A percentile compares a stretch with the other conserved stretches of the same genome.
These are phyloP conservation scores for Platycnemis pennipes DNA, from an alignment of 2,888 invertebrate species.

Conservation along the genomic window DNA sequence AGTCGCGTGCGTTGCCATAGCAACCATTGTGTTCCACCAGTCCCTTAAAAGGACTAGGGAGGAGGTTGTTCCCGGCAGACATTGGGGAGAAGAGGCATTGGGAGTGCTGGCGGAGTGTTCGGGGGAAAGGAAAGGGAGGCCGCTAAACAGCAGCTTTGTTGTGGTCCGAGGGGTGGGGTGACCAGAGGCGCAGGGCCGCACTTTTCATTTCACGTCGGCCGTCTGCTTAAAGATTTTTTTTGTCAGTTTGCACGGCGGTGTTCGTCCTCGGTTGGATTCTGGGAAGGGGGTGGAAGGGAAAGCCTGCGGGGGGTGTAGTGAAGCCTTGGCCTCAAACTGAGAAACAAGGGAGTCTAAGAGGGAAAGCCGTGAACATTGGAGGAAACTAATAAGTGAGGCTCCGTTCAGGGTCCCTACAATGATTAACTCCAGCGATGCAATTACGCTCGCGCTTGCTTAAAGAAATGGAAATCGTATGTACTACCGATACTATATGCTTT, in stretches of 20 bases:
- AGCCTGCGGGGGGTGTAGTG: neutral
- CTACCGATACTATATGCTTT: no score
- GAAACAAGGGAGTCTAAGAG: neutral
- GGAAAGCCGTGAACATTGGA: neutral
- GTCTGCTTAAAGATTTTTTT: neutral
- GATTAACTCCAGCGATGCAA: neutral
- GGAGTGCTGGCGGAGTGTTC: neutral
- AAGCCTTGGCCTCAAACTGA: neutral
- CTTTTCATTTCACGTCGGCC: neutral
- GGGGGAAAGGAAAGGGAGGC: no score
- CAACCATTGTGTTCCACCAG: neutral
- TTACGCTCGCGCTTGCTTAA: neutral
- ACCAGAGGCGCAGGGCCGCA: neutral
- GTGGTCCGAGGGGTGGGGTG: neutral
- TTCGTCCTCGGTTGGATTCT: neutral
- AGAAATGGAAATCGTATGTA: neutral
- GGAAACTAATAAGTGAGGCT: neutral
- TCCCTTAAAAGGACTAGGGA: neutral
- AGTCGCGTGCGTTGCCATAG: neutral
- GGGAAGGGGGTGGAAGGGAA: neutral
- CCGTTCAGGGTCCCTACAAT: neutral
- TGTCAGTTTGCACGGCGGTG: neutral
- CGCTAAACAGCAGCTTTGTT: neutral
- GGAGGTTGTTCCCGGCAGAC: neutral
- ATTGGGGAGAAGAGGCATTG: neutral